Evolutionary conservation across 2,888 invertebrate species (phyloP).

Genomic region (Acrobasis consociella): DNA sequence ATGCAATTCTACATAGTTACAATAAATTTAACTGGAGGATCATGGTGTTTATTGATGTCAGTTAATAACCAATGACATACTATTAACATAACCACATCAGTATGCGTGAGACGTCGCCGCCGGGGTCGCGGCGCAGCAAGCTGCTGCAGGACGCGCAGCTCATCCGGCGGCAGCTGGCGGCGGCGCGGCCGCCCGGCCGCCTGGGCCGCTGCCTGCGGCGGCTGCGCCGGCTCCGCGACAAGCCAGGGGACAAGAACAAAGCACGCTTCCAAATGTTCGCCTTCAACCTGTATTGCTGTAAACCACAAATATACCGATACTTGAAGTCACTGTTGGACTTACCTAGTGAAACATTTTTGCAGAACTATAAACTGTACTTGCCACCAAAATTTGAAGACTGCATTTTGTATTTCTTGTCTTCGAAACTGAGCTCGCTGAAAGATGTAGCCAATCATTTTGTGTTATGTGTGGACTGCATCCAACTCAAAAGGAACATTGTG

Average conservation of each 20-base stretch:
- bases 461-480: not conserved
- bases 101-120: too few relatives aligned
- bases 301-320: conserved; percentile 1
- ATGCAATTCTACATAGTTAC: too few relatives aligned
- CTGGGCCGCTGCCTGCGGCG: not conserved
- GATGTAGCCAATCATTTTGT: conserved; percentile 10
- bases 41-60: too few relatives aligned
- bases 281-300: conserved; percentile 3
- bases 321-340: not conserved
- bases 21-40: too few relatives aligned
- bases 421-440: not conserved
- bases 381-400: not conserved
- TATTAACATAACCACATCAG: too few relatives aligned
- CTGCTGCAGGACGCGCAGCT: too few relatives aligned
- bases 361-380: not conserved
- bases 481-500: not conserved
- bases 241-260: not conserved
- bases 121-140: too few relatives aligned
- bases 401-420: conserved; percentile 4
- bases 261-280: not conserved
- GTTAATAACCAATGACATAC: too few relatives aligned
- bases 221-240: not conserved
- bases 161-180: too few relatives aligned
- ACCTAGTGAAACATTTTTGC: not conserved
- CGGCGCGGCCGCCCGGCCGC: too few relatives aligned